Percentiles rank a stretch among this genome's conserved stretches.
These are phyloP conservation scores for Hirtodrosophila cameraria DNA, from an alignment of 2,888 invertebrate genomes.

Conservation along the genomic window DNA sequence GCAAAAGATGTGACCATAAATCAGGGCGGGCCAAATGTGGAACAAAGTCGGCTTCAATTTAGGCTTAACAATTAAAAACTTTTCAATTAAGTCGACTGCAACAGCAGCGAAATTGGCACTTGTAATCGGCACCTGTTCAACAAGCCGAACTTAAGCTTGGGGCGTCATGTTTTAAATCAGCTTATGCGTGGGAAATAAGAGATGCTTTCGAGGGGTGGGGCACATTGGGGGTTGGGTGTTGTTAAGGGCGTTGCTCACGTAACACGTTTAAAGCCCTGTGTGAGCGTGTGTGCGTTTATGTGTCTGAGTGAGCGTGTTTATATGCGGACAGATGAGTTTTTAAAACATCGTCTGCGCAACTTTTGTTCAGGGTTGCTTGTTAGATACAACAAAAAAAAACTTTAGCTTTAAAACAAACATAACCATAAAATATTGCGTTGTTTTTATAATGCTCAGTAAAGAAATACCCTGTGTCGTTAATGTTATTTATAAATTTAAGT, in stretches of 20 bases:
- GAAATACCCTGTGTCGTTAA: constrained; percentile 6
- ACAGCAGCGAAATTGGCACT: constrained; percentile 65
- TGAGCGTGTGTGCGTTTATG: constrained; percentile 25
- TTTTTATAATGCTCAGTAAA: not conserved
- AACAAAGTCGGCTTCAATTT: constrained; percentile 59
- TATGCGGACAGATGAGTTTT: constrained; percentile 54
- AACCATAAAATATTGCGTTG: constrained; percentile 9
- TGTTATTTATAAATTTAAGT: no score
- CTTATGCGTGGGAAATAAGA: constrained; percentile 35
- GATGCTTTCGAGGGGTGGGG: not conserved
- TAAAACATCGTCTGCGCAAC: constrained; percentile 29
- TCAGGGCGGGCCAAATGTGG: constrained; percentile 45
- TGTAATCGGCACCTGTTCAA: constrained; percentile 79
- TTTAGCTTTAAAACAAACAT: constrained; percentile 44
- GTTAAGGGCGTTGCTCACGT: constrained; percentile 50
- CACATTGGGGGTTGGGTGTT: not conserved
- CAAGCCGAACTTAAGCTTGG: constrained; percentile 58
- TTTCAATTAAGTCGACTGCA: constrained; percentile 73
- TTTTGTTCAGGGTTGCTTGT: constrained; percentile 56
- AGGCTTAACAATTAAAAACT: constrained; percentile 73
- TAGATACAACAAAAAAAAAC: constrained; percentile 20
- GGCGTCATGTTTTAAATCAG: constrained; percentile 49
- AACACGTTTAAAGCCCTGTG: constrained; percentile 67
- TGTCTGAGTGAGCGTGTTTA: constrained; percentile 2
- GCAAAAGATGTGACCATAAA: constrained; percentile 62